Evolutionary conservation across 2,888 invertebrate genomes (phyloP), one percentile per base, ranked within the genome.

Genomic region (Melieria picta): DNA sequence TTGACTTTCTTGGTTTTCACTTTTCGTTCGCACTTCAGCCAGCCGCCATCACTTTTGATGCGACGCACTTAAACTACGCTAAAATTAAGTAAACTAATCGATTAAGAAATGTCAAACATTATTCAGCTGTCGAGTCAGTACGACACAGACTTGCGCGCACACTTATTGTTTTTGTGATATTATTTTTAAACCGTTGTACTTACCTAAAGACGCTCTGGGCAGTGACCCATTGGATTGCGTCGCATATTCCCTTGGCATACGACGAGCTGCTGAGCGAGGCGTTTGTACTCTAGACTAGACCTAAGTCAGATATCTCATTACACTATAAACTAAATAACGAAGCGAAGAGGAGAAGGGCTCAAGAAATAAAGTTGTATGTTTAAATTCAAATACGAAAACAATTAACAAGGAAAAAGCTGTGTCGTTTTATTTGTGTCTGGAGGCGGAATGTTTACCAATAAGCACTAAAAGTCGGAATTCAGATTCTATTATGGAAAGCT

Each of bases 301-400:
- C 61, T 30, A 65, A 47, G 67, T 63, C 63, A 61, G 69, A 69
- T 55, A 55, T 65, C 60, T 61, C 30, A 30, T 30, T 30, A 30
- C 3, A 30, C 30, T 30, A 30, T 30, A 64, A 61, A 52, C 61
- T 74, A 71, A 73, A 69, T 69, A 67, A 63, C 65, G 70, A 73
- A 75, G 72, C 56, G 62, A 70, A 70, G 72, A 70, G 68, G 64
- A 66, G 5, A 58, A 69, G 45, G 11, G 57, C n/a, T 11, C 50
- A 47, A 58, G 16, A 77, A 74, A 74, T 73, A 73, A 74, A 71
- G 76, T 79, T 81, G 77, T 78, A 79, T 76, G 80, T 80, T 80
- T 79, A 75, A 77, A 77, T 77, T 74, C 76, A 64, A 77, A 71
- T 67, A 73, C 65, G 9, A 63, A 65, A 67, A 69, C n/a, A 5